Evolutionary conservation across 2,888 invertebrate genomes (phyloP).

Genomic region (Agriopis leucophaearia): DNA sequence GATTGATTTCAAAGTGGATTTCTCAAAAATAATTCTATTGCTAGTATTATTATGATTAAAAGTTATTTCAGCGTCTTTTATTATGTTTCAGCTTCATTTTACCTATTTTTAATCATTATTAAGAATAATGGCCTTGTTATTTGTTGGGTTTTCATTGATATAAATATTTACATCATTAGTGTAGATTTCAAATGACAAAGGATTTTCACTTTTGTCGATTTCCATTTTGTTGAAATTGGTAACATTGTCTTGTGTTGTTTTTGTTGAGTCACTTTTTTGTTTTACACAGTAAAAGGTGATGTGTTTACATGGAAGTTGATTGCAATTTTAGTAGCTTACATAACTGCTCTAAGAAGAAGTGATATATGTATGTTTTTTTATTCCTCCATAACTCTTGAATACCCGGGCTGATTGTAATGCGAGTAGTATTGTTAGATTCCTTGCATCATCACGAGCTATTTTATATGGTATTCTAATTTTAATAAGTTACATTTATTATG

Average conservation of each 20-base stretch:
- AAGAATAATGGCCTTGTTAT: background rate
- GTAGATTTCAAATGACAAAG: background rate
- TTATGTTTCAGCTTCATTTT: background rate
- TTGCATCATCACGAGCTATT: no score
- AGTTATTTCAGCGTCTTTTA: background rate
- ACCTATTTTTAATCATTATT: background rate
- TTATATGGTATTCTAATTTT: no score
- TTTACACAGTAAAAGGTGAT: no score
- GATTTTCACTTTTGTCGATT: background rate
- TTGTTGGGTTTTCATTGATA: background rate
- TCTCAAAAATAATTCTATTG: background rate
- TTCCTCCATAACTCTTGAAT: no score
- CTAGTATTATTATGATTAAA: background rate
- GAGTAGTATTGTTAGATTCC: no score
- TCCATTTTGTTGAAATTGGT: background rate
- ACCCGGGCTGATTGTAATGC: no score
- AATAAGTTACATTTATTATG: no score
- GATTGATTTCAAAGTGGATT: conserved; percentile 54
- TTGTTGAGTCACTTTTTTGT: no score
- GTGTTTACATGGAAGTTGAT: no score
- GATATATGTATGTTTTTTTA: no score
- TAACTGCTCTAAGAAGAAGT: no score
- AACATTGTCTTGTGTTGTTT: background rate
- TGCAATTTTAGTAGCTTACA: no score
- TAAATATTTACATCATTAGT: background rate